Percentiles rank a stretch among this genome's conserved stretches.
These are phyloP conservation scores for Hippocampus mohnikei DNA, from an alignment of 2,113 vertebrate genomes.

Conservation along the genomic window DNA sequence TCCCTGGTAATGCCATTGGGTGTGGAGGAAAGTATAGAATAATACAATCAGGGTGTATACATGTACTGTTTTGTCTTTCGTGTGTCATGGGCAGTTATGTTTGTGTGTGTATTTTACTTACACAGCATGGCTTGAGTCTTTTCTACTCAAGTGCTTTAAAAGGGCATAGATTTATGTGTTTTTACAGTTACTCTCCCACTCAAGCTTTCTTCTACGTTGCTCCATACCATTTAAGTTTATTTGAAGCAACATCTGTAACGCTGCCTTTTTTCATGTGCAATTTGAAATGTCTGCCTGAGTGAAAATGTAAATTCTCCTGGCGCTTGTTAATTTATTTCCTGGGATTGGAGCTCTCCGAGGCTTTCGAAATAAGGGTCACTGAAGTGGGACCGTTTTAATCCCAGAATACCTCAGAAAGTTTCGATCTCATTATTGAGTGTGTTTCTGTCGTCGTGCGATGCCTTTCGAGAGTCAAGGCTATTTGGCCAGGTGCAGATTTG, in stretches of 20 bases:
- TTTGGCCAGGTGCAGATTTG: slow-evolving; percentile 57
- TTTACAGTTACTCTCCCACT: slow-evolving; percentile 17
- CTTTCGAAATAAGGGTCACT: slow-evolving; percentile 32
- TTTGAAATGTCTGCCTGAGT: slow-evolving; percentile 63
- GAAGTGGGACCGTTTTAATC: slow-evolving; percentile 33
- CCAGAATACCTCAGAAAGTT: slow-evolving; percentile 36
- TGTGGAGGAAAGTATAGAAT: slow-evolving; percentile 30
- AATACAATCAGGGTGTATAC: slow-evolving; percentile 23
- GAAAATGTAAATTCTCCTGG: slow-evolving; percentile 58
- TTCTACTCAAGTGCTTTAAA: slow-evolving; percentile 38
- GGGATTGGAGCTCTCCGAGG: slow-evolving; percentile 41
- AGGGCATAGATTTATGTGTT: slow-evolving; percentile 35
- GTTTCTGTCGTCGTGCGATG: slow-evolving; percentile 49
- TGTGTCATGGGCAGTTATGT: slow-evolving; percentile 8
- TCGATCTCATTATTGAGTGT: slow-evolving; percentile 40
- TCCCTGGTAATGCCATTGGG: slow-evolving; percentile 8
- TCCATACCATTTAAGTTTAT: slow-evolving; percentile 31
- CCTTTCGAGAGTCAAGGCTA: slow-evolving; percentile 50
- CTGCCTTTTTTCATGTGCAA: slow-evolving; percentile 65
- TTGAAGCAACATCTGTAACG: slow-evolving; percentile 46
- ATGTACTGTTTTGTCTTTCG: slow-evolving; percentile 11
- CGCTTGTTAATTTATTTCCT: slow-evolving; percentile 60
- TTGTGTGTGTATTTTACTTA: slow-evolving; percentile 1
- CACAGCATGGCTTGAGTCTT: slow-evolving; percentile 15
- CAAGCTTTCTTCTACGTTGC: slow-evolving; percentile 27